These are phyloP conservation scores for Sphinx pinastri DNA, from an alignment of 2,888 invertebrate species.

Conservation along the genomic window DNA sequence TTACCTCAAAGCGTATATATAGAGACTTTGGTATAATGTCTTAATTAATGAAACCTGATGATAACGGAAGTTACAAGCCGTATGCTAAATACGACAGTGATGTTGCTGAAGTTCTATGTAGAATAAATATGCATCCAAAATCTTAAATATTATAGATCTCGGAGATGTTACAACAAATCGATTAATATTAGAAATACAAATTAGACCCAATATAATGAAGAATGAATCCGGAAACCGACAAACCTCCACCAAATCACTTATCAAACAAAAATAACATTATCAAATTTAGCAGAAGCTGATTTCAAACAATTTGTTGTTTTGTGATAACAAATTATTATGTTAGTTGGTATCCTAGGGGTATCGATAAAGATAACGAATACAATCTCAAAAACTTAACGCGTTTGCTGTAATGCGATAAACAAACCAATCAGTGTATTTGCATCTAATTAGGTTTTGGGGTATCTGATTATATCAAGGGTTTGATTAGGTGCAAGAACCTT, in stretches of 20 bases:
- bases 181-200: neutral
- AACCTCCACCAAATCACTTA: neutral
- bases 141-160: neutral
- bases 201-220: neutral
- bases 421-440: neutral
- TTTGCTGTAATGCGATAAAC: neutral
- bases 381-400: neutral
- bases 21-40: too few species aligned
- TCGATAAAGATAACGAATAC: neutral
- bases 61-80: too few species aligned
- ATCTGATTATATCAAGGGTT: neutral
- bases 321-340: neutral
- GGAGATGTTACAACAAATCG: neutral
- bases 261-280: neutral
- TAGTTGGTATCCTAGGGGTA: neutral
- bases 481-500: neutral
- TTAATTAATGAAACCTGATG: too few species aligned
- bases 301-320: neutral
- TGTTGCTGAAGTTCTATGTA: too few species aligned
- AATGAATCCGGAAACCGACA: neutral
- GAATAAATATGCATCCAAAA: too few species aligned
- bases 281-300: neutral
- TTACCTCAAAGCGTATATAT: too few species aligned
- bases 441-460: neutral
- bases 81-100: too few species aligned